Conservation (phyloP, 2,797 vertebrate genomes). For the Danio tinwini region DNA sequence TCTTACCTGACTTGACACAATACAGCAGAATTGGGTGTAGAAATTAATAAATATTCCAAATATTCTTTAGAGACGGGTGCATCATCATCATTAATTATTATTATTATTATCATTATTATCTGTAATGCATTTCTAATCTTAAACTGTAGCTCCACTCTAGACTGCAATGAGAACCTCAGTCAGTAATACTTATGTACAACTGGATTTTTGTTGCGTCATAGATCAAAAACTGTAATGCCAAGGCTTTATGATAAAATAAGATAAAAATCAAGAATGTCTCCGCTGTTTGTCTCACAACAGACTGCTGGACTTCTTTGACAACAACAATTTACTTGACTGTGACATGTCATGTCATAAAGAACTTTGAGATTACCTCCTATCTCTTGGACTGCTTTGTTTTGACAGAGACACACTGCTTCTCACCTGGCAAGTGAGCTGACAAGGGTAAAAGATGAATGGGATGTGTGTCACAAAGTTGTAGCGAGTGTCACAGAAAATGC, state of each 20-base stretch:
- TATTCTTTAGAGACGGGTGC: too few species aligned
- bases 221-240: conserved; percentile 6
- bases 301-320: conserved; percentile 4
- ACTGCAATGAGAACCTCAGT: too few species aligned
- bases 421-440: background rate
- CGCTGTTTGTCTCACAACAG: conserved; percentile 4
- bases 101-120: too few species aligned
- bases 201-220: too few species aligned
- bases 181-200: too few species aligned
- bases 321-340: background rate
- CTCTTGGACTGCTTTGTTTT: background rate
- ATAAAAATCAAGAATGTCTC: conserved; percentile 4
- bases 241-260: background rate
- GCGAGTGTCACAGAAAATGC: background rate
- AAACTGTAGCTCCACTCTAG: too few species aligned
- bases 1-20: too few species aligned
- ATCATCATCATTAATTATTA: too few species aligned
- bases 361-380: background rate
- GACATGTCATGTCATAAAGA: conserved; percentile 5
- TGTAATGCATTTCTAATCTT: too few species aligned
- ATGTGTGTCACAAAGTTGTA: background rate
- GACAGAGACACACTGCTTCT: conserved; percentile 3
- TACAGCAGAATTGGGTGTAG: too few species aligned
- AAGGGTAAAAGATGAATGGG: background rate
- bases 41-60: too few species aligned